Evolutionary conservation across 1,140 invertebrate genomes (phyloP), one percentile per base, ranked within the genome.

Genomic region (Drosophila orena): DNA sequence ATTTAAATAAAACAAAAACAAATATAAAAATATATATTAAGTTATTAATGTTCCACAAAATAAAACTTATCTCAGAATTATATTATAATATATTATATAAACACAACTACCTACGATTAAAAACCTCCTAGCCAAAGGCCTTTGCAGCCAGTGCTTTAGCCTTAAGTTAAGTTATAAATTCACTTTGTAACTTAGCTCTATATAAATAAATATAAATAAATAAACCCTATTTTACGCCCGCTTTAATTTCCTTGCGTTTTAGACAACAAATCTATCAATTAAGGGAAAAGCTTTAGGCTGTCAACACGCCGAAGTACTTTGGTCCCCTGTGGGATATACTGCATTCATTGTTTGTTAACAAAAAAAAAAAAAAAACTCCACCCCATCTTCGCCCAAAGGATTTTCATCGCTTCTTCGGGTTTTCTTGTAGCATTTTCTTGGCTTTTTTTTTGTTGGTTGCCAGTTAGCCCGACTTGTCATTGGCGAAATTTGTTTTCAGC

Each of bases 291-390:
- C 83, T 78, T 78, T 77, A 53, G 75, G 59, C 54, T 81, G 78
- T 81, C 83, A 79, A 59, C 60, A 80, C 77, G 77, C 65, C 71
- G 71, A 66, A 40, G 62, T 60, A 74, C 69, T 47, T 27, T 22
- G 3, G 3, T 15, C 68, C 14, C 24, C 17, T 35, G 17, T 64
- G 62, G 73, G 24, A 68, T 68, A 49, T 52, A 60, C 40, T 76
- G 72, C 72, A 76, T 57, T 76, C 72, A 88, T 86, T 85, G 83
- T 85, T 88, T 88, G 74, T 54, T 56, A 37, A 68, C 65, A 64
- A 69, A 20, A 34, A 14, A 30, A 52, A 37, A 68, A 69, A 64
- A 69, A 20, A 34, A 14, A 30, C 43, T 12, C 40, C 42, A 49
- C n/a, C 14, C 35, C 40, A 20, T n/a, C 12, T 22, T 10, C 22